These are phyloP conservation scores for Troides oblongomaculatus DNA, from an alignment of 2,888 invertebrate genomes.

Conservation along the genomic window DNA sequence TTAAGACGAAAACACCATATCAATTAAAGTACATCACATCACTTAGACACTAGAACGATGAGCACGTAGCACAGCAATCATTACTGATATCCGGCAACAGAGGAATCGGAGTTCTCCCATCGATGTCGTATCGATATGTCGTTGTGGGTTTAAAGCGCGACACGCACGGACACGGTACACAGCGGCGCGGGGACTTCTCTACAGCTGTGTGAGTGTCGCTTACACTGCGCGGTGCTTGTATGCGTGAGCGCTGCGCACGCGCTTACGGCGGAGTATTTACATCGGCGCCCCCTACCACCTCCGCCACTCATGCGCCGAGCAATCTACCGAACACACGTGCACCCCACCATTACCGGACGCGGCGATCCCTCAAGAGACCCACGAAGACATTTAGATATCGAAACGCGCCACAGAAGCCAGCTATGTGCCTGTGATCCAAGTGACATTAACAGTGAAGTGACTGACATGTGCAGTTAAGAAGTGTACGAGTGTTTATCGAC, in stretches of 20 bases:
- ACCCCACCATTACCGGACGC: slow-evolving; percentile 55
- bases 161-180: slow-evolving; percentile 45
- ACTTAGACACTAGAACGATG: slow-evolving; percentile 7
- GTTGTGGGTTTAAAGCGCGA: slow-evolving; percentile 44
- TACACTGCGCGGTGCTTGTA: slow-evolving; percentile 55
- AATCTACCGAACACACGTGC: slow-evolving; percentile 73
- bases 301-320: slow-evolving; percentile 76
- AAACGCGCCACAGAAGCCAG: slow-evolving; percentile 50
- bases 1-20: neutral
- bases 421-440: slow-evolving; percentile 73
- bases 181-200: slow-evolving; percentile 45
- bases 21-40: slow-evolving; percentile 6
- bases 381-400: slow-evolving; percentile 49
- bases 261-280: slow-evolving; percentile 73
- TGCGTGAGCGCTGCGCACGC: slow-evolving; percentile 69
- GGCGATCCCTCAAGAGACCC: slow-evolving; percentile 52
- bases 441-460: slow-evolving; percentile 68
- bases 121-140: slow-evolving; percentile 44
- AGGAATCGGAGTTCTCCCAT: slow-evolving; percentile 51
- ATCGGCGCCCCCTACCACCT: slow-evolving; percentile 75
- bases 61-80: slow-evolving; percentile 20
- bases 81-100: slow-evolving; percentile 43
- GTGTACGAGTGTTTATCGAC: slow-evolving; percentile 60
- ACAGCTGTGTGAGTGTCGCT: slow-evolving; percentile 33
- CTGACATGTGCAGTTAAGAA: slow-evolving; percentile 66